phyloP scores from a whole-genome alignment of 2,888 invertebrate genomes.

The Anorthoa munda region DNA sequence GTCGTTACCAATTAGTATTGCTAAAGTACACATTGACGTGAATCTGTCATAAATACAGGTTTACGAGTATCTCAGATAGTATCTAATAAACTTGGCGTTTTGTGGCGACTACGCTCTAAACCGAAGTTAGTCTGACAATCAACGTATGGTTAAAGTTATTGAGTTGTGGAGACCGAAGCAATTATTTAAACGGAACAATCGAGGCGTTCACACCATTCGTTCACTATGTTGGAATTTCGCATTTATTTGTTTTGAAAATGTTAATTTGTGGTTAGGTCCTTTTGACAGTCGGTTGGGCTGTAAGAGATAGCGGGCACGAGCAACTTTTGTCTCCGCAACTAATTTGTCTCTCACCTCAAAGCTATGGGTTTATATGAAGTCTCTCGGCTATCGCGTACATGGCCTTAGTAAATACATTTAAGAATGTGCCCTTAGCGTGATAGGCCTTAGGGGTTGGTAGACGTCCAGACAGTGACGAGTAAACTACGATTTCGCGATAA shows the following conservation, averaged over 20 bases:
- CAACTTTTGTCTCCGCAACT: no score
- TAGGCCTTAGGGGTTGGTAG: no score
- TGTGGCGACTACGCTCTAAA: constrained; percentile 77
- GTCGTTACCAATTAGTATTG: constrained; percentile 81
- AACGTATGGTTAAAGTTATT: constrained; percentile 52
- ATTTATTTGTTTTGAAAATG: constrained; percentile 18
- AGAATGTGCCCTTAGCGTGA: no score
- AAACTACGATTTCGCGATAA: no score
- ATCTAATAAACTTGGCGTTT: constrained; percentile 80
- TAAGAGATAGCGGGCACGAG: no score
- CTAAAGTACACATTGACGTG: constrained; percentile 73
- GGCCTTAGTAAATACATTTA: no score
- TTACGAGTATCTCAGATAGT: constrained; percentile 79
- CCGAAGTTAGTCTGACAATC: constrained; percentile 62
- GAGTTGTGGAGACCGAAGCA: constrained; percentile 27
- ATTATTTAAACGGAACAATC: constrained; percentile 34
- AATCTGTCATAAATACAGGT: constrained; percentile 79
- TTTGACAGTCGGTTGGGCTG: constrained; percentile 2
- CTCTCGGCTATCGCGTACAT: no score
- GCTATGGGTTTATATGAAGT: no score
- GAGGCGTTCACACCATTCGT: constrained; percentile 22
- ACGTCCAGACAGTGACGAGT: no score
- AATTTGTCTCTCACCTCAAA: no score
- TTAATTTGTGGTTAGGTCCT: constrained; percentile 42
- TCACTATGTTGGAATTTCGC: constrained; percentile 40